phyloP scores from a whole-genome alignment of 1,140 invertebrate species.

The Littorina saxatilis region DNA sequence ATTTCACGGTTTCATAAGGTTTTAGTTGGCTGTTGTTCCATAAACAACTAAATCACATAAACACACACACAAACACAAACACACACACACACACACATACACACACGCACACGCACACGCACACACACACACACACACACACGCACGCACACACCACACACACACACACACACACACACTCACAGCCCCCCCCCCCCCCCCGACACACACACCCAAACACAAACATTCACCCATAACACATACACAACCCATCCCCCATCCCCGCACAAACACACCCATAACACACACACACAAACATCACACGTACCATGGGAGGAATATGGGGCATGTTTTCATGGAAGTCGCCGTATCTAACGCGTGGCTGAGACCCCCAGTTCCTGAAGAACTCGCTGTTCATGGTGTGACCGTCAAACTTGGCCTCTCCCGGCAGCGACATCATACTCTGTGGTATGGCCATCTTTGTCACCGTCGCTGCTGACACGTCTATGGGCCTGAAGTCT shows the following conservation, averaged over 20 bases:
- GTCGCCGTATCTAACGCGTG: constrained; percentile 63
- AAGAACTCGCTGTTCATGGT: constrained; percentile 68
- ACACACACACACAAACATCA: constrained; percentile 8
- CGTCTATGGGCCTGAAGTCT: constrained; percentile 63
- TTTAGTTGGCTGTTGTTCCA: too few species aligned
- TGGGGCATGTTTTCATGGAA: constrained; percentile 68
- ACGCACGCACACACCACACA: too few species aligned
- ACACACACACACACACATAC: too few species aligned
- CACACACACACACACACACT: too few species aligned
- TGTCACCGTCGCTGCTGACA: constrained; percentile 36
- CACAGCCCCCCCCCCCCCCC: too few species aligned
- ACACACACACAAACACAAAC: too few species aligned
- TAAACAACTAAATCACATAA: neutral
- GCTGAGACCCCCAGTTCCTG: constrained; percentile 58
- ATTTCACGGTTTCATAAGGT: too few species aligned
- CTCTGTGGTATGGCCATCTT: constrained; percentile 39
- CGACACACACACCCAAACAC: neutral
- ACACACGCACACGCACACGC: neutral
- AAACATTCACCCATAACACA: neutral
- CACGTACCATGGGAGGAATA: constrained; percentile 54
- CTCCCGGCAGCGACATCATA: constrained; percentile 38
- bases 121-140: constrained; percentile 15
- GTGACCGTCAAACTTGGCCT: constrained; percentile 63
- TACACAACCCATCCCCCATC: neutral
- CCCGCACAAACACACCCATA: neutral